Evolutionary conservation across 2,888 invertebrate species (phyloP), one percentile per base, ranked within the genome.

Genomic region (Heliconius erato): DNA sequence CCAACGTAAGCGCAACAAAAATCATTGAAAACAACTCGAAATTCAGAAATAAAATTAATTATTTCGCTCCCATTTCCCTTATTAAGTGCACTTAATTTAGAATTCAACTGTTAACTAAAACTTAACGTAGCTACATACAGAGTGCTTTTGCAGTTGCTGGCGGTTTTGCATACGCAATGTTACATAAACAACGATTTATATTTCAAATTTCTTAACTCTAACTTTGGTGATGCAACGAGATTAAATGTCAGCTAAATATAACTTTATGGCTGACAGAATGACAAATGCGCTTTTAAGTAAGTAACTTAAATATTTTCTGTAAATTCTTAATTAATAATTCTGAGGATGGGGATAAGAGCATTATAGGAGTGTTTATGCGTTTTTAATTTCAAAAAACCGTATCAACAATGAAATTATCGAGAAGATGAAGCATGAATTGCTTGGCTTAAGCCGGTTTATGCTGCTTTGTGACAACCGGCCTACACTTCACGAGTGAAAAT

Each of bases 131-230:
- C 65, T 65, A 26, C 12, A n/a, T 40, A 71, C 40, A 40, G 71
- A 44, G 40, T 71, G 71, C 40, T 71, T 71, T 14, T 14, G n/a
- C n/a, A 71, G 71, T 40, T 71, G 7, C 23, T 40, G 12, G 71
- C 40, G 71, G 40, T 71, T 71, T 44, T 71, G 71, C 71, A 44
- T 44, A 71, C 40, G 26, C 44, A 71, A 71, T 71, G 44, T 71
- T 71, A 40, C 4, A 40, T n/a, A 71, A 71, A 71, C 71, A 40
- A 44, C 26, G 44, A 71, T 71, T 71, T 44, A 40, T 12, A 44
- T 44, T 71, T 71, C 6, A 71, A 26, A 26, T 71, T 71, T 35
- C n/a, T 71, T 71, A 71, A n/a, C 71, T 44, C 44, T 26, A 23
- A 26, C 40, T 4, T 44, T 71, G 44, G 40, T n/a, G 32, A 28